A percentile compares a stretch with the other conserved stretches of the same genome.
Conservation (phyloP, 2,113 vertebrate species). For the Noturus placidus region DNA sequence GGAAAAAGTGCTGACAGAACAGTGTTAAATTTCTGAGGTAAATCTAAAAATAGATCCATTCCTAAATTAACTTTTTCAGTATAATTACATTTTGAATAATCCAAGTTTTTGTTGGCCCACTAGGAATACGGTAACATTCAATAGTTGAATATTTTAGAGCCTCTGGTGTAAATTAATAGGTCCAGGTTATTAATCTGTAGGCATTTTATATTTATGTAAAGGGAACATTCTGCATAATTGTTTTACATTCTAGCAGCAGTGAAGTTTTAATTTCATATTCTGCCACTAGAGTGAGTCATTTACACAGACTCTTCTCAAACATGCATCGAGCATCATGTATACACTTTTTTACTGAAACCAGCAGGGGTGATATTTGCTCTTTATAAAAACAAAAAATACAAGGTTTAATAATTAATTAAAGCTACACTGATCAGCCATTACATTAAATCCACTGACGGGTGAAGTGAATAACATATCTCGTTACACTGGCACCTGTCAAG, state of each 20-base stretch:
- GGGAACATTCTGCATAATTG: background rate
- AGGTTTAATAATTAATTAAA: background rate
- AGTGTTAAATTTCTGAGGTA: background rate
- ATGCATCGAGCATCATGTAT: background rate
- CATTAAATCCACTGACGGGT: too few species aligned
- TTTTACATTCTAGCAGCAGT: background rate
- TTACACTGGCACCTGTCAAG: too few species aligned
- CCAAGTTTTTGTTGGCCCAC: background rate
- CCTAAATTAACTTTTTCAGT: background rate
- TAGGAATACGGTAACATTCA: background rate
- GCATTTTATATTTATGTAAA: background rate
- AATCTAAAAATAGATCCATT: background rate
- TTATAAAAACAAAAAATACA: background rate
- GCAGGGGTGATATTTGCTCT: background rate
- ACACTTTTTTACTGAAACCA: background rate
- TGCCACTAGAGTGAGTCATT: constrained; percentile 44
- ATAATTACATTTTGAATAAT: background rate
- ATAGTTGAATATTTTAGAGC: constrained; percentile 1
- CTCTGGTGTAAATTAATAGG: background rate
- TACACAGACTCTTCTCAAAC: background rate
- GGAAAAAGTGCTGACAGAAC: background rate
- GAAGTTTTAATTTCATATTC: background rate
- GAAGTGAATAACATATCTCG: too few species aligned
- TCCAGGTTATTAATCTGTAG: background rate
- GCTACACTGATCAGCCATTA: too few species aligned